These are phyloP conservation scores for Leuciscus idus DNA, from an alignment of 2,113 vertebrate genomes.

Conservation along the genomic window DNA sequence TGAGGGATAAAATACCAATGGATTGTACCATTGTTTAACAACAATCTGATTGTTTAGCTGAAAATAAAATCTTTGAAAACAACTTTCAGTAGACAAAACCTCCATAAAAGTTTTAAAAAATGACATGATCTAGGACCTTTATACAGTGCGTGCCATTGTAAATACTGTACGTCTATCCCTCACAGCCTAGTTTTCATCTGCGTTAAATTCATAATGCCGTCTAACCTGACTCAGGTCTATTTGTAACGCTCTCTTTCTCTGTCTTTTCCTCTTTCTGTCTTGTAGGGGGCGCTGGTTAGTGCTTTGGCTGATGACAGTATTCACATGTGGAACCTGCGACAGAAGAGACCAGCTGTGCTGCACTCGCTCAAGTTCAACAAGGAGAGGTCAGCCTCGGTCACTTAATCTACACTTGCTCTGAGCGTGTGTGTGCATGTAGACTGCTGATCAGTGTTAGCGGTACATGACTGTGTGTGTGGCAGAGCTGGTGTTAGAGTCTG, in stretches of 20 bases:
- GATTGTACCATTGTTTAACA: too few species aligned
- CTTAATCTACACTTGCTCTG: conserved; percentile 6
- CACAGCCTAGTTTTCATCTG: too few species aligned
- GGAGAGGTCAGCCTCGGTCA: conserved; percentile 83
- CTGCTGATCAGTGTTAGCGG: not conserved
- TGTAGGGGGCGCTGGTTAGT: conserved; percentile 96
- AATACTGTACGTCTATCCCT: too few species aligned
- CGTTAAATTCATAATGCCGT: too few species aligned
- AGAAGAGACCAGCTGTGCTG: conserved; percentile 96
- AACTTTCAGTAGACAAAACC: too few species aligned
- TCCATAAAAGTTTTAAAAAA: too few species aligned
- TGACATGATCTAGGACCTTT: too few species aligned
- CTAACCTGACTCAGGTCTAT: too few species aligned
- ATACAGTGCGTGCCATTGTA: too few species aligned
- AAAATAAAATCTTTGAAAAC: too few species aligned
- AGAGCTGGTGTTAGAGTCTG: conserved; percentile 22
- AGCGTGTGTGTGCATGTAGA: conserved; percentile 6
- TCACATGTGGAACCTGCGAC: conserved; percentile 98
- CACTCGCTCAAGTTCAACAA: conserved; percentile 98
- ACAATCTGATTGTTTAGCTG: too few species aligned
- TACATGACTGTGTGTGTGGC: not conserved
- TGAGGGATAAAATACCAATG: too few species aligned
- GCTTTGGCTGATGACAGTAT: conserved; percentile 98
- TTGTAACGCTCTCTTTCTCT: not conserved
- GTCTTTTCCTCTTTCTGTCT: not conserved